These are phyloP conservation scores for Pavo muticus DNA, from an alignment of 2,113 vertebrate species.

Conservation along the genomic window DNA sequence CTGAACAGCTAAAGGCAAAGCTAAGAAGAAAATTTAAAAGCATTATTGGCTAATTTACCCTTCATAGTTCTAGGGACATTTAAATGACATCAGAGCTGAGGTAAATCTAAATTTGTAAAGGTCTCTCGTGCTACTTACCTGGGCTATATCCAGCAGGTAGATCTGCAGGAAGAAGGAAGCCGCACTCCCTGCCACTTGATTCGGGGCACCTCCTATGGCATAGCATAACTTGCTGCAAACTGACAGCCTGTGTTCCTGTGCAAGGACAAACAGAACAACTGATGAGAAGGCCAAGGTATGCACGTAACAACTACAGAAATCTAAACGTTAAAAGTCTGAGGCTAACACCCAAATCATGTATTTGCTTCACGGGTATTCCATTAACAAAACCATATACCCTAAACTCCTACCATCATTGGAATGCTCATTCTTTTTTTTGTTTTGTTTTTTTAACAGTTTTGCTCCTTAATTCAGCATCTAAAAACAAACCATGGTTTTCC, in stretches of 20 bases:
- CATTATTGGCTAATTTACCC: not conserved
- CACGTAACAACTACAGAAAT: not conserved
- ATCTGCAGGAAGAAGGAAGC: slow-evolving; percentile 95
- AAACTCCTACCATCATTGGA: not conserved
- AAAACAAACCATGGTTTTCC: not conserved
- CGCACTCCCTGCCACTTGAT: slow-evolving; percentile 91
- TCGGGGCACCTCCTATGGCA: slow-evolving; percentile 93
- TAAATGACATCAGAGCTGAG: not conserved
- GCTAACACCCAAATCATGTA: not conserved
- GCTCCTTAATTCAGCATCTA: not conserved
- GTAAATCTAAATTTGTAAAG: not conserved
- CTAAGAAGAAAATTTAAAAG: not conserved
- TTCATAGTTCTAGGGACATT: not conserved
- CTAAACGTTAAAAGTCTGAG: not conserved
- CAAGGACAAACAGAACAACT: slow-evolving; percentile 64
- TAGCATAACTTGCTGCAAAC: slow-evolving; percentile 91
- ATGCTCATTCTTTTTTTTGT: not conserved
- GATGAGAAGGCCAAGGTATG: not conserved
- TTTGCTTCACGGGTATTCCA: not conserved
- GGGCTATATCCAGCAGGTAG: slow-evolving; percentile 94
- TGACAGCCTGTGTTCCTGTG: slow-evolving; percentile 79
- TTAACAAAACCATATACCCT: not conserved
- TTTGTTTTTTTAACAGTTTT: not conserved
- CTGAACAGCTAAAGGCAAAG: not conserved
- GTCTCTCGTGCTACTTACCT: slow-evolving; percentile 76